Evolutionary conservation across 2,888 invertebrate species (phyloP).

Genomic region (Mesorhabditis spiculigera): DNA sequence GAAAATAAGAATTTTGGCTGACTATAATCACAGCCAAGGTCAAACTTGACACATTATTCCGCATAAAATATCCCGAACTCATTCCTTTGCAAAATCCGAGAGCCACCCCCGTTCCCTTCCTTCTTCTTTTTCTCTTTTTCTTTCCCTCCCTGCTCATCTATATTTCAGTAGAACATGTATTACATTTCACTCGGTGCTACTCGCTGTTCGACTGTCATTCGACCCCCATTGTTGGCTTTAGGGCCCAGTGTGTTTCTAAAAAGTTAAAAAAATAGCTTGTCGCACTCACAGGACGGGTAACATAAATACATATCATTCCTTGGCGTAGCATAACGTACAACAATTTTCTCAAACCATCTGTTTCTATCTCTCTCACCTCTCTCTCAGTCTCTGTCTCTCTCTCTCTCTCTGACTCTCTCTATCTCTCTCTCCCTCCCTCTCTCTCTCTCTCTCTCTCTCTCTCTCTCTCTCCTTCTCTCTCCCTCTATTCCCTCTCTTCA

Average conservation of each 20-base stretch:
- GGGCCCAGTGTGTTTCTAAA: background rate
- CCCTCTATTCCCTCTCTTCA: background rate
- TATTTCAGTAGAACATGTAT: background rate
- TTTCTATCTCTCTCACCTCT: conserved; percentile 13
- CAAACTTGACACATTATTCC: too few species aligned
- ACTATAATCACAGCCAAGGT: too few species aligned
- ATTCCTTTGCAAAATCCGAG: too few species aligned
- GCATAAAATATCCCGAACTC: too few species aligned
- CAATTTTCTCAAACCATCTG: conserved; percentile 9
- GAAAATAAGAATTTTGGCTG: too few species aligned
- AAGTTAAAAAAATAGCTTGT: background rate
- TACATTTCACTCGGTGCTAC: conserved; percentile 17
- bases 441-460: conserved; percentile 11
- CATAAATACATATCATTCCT: background rate
- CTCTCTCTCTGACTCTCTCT: too few species aligned
- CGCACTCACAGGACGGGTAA: background rate
- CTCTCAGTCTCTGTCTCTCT: too few species aligned
- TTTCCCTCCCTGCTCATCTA: conserved; percentile 2
- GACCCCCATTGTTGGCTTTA: background rate
- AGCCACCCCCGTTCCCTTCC: background rate
- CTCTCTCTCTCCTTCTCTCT: conserved; percentile 10
- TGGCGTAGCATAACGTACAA: too few species aligned
- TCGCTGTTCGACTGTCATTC: conserved; percentile 7
- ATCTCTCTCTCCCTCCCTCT: conserved; percentile 12
- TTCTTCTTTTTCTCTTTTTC: conserved; percentile 9